phyloP scores from a whole-genome alignment of 2,113 vertebrate species.

The Caretta caretta region DNA sequence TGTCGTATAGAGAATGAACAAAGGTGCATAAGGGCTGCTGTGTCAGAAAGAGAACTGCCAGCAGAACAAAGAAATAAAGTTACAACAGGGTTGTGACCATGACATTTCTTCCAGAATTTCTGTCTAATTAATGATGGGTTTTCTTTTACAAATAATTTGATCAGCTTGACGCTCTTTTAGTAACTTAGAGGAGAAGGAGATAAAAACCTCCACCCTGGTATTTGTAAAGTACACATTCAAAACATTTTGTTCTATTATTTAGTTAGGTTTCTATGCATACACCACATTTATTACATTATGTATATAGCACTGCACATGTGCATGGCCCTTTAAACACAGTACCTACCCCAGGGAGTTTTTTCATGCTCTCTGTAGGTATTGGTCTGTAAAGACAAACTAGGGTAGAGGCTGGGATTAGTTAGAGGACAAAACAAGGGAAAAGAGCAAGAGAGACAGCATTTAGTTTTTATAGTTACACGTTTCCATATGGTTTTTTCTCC shows the following conservation, averaged over 20 bases:
- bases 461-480: background rate
- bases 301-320: background rate
- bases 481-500: background rate
- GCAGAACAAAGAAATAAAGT: background rate
- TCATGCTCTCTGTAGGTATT: too few species aligned
- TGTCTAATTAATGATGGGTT: background rate
- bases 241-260: slow-evolving; percentile 3
- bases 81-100: background rate
- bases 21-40: background rate
- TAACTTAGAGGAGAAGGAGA: background rate
- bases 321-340: background rate
- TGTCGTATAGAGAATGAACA: background rate
- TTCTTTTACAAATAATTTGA: slow-evolving; percentile 4
- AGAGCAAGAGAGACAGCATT: background rate
- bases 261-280: background rate
- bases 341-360: background rate
- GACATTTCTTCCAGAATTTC: background rate
- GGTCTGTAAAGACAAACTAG: fast-evolving
- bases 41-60: background rate
- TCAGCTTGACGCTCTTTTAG: background rate
- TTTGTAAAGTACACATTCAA: background rate
- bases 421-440: background rate
- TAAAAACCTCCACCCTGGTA: background rate
- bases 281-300: background rate
- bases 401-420: background rate